Percentiles rank a stretch among this genome's conserved stretches.
Conservation (phyloP, 1,140 invertebrate species). For the Drosophila auraria region DNA sequence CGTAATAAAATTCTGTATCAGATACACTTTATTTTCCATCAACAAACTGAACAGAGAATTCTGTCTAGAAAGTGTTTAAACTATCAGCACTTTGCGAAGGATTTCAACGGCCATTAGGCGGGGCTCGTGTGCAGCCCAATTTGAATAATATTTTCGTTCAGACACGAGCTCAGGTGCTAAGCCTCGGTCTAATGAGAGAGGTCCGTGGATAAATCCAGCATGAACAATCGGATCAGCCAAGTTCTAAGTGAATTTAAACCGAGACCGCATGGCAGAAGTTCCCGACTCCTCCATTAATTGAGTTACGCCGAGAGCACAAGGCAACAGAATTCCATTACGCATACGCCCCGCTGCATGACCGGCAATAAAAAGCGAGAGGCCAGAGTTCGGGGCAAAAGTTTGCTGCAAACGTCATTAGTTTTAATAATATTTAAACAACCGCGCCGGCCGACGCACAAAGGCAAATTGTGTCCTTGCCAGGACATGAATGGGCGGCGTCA, state of each 20-base stretch:
- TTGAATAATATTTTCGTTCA: slow-evolving; percentile 50
- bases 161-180: slow-evolving; percentile 59
- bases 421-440: slow-evolving; percentile 75
- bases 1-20: too few relatives aligned
- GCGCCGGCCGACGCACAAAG: slow-evolving; percentile 9
- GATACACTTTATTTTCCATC: not conserved
- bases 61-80: not conserved
- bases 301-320: slow-evolving; percentile 67
- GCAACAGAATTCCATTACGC: slow-evolving; percentile 70
- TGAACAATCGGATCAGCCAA: slow-evolving; percentile 30
- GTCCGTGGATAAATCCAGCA: not conserved
- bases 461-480: slow-evolving; percentile 28
- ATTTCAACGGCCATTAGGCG: slow-evolving; percentile 66
- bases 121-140: slow-evolving; percentile 54
- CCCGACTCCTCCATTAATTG: slow-evolving; percentile 54
- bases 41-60: not conserved
- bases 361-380: slow-evolving; percentile 33
- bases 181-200: slow-evolving; percentile 38
- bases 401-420: slow-evolving; percentile 72
- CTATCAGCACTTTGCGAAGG: slow-evolving; percentile 16
- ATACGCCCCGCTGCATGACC: slow-evolving; percentile 64
- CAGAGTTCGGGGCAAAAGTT: slow-evolving; percentile 49
- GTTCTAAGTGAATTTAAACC: slow-evolving; percentile 74
- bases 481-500: slow-evolving; percentile 49
- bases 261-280: slow-evolving; percentile 41